Conservation (phyloP, 2,113 vertebrate species). For the Lepus timidus region DNA sequence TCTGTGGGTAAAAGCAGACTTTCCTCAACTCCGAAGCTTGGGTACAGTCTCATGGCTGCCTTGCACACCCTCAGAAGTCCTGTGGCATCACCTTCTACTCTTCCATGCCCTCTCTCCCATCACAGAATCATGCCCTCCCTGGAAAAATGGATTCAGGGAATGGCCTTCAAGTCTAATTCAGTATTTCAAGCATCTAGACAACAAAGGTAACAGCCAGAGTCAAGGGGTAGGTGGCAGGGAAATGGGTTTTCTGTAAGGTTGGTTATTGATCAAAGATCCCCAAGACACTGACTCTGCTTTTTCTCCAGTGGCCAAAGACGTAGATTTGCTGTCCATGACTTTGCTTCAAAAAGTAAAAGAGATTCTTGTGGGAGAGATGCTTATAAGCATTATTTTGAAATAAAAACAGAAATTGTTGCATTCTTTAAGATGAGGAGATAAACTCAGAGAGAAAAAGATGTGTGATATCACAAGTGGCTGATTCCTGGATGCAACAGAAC, state of each 20-base stretch:
- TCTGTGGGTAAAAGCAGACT: not conserved
- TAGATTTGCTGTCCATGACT: conserved; percentile 1
- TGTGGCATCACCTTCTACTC: not conserved
- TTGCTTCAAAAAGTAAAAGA: conserved; percentile 21
- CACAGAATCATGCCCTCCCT: not conserved
- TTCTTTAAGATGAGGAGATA: conserved; percentile 24
- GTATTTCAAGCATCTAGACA: not conserved
- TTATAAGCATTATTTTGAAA: conserved; percentile 20
- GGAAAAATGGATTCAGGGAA: conserved; percentile 18
- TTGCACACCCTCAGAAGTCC: not conserved
- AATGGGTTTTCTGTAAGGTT: not conserved
- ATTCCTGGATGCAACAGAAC: not conserved
- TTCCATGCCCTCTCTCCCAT: not conserved
- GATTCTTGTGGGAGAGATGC: not conserved
- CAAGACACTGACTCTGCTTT: not conserved
- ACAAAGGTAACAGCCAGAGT: conserved; percentile 23
- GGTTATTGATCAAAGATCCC: not conserved
- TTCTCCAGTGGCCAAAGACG: conserved; percentile 34
- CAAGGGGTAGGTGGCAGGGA: not conserved
- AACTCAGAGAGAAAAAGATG: not conserved
- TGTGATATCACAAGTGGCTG: not conserved
- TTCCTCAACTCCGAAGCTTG: not conserved
- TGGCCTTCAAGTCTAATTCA: not conserved
- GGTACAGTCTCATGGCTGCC: not conserved
- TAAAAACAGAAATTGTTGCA: conserved; percentile 2